Conservation (phyloP, 2,113 vertebrate species). For the Daphoenositta chrysoptera region DNA sequence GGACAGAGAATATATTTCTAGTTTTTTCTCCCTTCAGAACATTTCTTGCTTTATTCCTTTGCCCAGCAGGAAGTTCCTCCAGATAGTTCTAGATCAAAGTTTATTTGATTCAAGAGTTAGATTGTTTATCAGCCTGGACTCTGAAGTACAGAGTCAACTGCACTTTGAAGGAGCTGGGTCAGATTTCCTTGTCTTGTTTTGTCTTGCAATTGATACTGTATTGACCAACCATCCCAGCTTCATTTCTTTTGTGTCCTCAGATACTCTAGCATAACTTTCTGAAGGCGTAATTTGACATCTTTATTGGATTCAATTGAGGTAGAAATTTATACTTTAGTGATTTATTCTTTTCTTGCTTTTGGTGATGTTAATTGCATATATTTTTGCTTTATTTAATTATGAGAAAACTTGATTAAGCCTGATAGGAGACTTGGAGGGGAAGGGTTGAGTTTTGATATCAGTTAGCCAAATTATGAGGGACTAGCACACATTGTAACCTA, state of each 20-base stretch:
- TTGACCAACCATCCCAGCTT: neutral
- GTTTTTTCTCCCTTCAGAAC: neutral
- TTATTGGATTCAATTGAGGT: neutral
- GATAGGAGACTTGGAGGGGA: neutral
- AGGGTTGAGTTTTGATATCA: neutral
- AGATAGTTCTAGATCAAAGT: neutral
- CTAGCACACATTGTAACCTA: neutral
- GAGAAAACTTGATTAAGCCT: neutral
- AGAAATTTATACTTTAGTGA: neutral
- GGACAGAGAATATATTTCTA: neutral
- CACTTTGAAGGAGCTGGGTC: neutral
- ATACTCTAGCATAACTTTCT: neutral
- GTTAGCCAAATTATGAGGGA: neutral
- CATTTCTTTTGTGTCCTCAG: neutral
- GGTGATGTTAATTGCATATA: neutral
- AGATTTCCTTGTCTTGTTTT: neutral
- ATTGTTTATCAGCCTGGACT: neutral
- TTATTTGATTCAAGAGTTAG: neutral
- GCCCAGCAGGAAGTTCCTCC: neutral
- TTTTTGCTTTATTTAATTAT: neutral
- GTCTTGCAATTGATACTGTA: neutral
- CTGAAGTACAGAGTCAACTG: neutral
- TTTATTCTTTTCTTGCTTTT: neutral
- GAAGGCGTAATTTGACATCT: neutral
- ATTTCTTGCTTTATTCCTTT: neutral